phyloP scores from a whole-genome alignment of 2,888 invertebrate species.

The Lasioglossum vierecki region DNA sequence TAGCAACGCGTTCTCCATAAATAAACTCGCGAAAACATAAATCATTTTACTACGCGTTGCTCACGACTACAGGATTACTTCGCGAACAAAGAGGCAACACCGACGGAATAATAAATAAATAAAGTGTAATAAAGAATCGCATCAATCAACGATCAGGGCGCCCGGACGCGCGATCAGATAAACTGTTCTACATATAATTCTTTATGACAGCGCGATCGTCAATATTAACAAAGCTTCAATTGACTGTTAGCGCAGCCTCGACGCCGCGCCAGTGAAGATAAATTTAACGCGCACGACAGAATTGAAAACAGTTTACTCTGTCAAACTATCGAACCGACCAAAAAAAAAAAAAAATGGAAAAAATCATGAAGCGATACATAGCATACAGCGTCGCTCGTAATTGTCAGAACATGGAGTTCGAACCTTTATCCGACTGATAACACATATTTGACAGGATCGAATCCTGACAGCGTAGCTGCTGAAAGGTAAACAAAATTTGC shows the following conservation, averaged over 20 bases:
- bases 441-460: slow-evolving; percentile 43
- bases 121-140: slow-evolving; percentile 5
- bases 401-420: slow-evolving; percentile 41
- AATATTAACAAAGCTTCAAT: slow-evolving; percentile 45
- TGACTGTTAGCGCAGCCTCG: slow-evolving; percentile 40
- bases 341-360: slow-evolving; percentile 16
- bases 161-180: slow-evolving; percentile 8
- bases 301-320: slow-evolving; percentile 51
- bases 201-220: slow-evolving; percentile 42
- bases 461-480: slow-evolving; percentile 38
- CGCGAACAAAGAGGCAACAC: background rate
- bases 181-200: slow-evolving; percentile 30
- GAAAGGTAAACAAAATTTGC: slow-evolving; percentile 57
- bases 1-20: background rate
- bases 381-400: slow-evolving; percentile 36
- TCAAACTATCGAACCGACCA: slow-evolving; percentile 18
- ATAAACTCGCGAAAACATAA: slow-evolving; percentile 1
- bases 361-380: background rate
- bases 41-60: background rate
- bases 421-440: slow-evolving; percentile 44
- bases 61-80: background rate
- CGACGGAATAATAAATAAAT: slow-evolving; percentile 5
- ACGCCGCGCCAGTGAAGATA: slow-evolving; percentile 31
- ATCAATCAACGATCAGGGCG: slow-evolving; percentile 5
- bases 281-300: slow-evolving; percentile 35